Evolutionary conservation across 1,140 invertebrate species (phyloP).

Genomic region (Oryctes rhinoceros): DNA sequence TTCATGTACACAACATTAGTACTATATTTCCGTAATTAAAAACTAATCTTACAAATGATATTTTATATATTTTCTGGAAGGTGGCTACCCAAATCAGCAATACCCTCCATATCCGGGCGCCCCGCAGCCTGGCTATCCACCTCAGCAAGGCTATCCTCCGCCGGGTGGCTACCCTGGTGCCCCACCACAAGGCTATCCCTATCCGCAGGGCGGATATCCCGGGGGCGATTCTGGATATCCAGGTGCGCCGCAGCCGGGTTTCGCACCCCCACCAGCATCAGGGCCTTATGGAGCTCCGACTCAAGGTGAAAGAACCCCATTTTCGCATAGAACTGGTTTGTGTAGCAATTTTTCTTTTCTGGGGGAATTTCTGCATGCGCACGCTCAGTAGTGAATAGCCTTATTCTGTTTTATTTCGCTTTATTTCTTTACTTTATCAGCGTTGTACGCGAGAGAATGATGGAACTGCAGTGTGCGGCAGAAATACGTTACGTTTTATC

Average conservation of each 20-base stretch:
- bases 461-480: no score
- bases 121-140: slow-evolving; percentile 39
- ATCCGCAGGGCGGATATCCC: slow-evolving; percentile 51
- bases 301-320: slow-evolving; percentile 53
- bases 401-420: no score
- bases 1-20: no score
- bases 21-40: no score
- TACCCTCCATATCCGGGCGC: slow-evolving; percentile 45
- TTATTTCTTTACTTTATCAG: no score
- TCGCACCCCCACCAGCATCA: slow-evolving; percentile 46
- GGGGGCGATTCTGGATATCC: slow-evolving; percentile 44
- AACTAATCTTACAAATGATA: no score
- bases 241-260: slow-evolving; percentile 47
- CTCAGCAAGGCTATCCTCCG: slow-evolving; percentile 48
- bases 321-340: slow-evolving; percentile 50
- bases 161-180: slow-evolving; percentile 58
- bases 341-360: slow-evolving; percentile 49
- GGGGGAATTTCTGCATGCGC: slow-evolving; percentile 20
- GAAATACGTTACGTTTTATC: not conserved
- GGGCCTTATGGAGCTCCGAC: slow-evolving; percentile 42
- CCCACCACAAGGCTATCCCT: slow-evolving; percentile 51
- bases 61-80: slow-evolving; percentile 33
- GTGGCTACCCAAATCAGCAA: slow-evolving; percentile 48
- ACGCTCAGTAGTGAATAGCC: not conserved
- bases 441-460: no score